phyloP scores from a whole-genome alignment of 2,113 vertebrate genomes.

The Colius striatus region DNA sequence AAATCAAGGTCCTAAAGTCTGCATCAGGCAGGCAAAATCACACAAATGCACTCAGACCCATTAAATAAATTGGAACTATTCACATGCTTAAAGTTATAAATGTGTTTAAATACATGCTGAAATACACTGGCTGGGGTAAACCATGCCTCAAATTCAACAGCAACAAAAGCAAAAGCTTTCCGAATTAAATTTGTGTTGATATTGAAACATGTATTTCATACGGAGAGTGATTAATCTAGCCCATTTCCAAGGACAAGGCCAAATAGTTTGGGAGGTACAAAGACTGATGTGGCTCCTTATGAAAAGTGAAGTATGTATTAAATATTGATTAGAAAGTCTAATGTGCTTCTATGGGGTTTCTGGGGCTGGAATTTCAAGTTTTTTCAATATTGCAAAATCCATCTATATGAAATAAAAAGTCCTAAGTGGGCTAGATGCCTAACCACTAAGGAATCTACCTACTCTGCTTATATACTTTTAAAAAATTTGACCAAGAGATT shows the following conservation, averaged over 20 bases:
- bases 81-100: slow-evolving; percentile 24
- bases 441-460: neutral
- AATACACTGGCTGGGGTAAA: slow-evolving; percentile 24
- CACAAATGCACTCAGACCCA: neutral
- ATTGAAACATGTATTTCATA: neutral
- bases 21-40: slow-evolving; percentile 25
- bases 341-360: neutral
- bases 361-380: neutral
- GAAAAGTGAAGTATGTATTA: neutral
- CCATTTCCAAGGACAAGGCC: neutral
- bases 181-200: neutral
- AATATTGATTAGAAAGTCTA: neutral
- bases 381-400: neutral
- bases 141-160: neutral
- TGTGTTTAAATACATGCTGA: slow-evolving; percentile 44
- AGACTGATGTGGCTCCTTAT: neutral
- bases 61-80: slow-evolving; percentile 48
- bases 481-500: neutral
- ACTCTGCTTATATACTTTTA: neutral
- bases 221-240: neutral
- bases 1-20: slow-evolving; percentile 1
- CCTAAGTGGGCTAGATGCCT: neutral
- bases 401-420: neutral
- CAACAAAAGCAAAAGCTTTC: neutral
- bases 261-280: neutral